Conservation (phyloP, 2,113 vertebrate genomes). For the Cranoglanis bouderius region DNA sequence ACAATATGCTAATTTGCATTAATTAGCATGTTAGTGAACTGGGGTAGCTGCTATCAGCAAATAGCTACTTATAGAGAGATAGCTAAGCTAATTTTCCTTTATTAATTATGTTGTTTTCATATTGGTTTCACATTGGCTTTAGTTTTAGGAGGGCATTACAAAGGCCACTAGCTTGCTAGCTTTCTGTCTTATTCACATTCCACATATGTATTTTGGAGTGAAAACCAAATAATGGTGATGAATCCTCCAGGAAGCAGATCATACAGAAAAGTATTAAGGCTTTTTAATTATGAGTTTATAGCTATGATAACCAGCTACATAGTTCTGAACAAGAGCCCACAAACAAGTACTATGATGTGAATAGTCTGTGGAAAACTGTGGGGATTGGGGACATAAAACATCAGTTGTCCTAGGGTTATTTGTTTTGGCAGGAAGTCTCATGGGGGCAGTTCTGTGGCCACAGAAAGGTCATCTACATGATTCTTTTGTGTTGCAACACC, state of each 20-base stretch:
- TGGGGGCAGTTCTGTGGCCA: background rate
- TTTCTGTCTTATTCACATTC: background rate
- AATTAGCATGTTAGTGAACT: background rate
- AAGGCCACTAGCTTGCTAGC: background rate
- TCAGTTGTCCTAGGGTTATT: background rate
- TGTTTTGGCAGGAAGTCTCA: slow-evolving; percentile 22
- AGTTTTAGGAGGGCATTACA: background rate
- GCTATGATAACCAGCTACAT: background rate
- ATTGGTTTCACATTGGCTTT: background rate
- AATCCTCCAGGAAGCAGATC: background rate
- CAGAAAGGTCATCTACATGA: slow-evolving; percentile 7
- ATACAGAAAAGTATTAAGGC: background rate
- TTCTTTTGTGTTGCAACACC: slow-evolving; percentile 3
- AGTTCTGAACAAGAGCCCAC: background rate
- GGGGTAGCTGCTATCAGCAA: background rate
- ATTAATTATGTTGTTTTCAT: background rate
- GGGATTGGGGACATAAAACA: background rate
- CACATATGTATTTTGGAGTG: background rate
- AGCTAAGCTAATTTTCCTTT: background rate
- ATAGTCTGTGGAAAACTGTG: background rate
- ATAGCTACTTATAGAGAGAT: background rate
- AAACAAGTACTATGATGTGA: background rate
- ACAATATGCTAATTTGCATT: background rate
- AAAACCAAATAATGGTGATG: background rate
- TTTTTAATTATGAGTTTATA: background rate